Base-by-base conservation (phyloP, 1,140 invertebrate genomes). In the Nasonia vitripennis region DNA sequence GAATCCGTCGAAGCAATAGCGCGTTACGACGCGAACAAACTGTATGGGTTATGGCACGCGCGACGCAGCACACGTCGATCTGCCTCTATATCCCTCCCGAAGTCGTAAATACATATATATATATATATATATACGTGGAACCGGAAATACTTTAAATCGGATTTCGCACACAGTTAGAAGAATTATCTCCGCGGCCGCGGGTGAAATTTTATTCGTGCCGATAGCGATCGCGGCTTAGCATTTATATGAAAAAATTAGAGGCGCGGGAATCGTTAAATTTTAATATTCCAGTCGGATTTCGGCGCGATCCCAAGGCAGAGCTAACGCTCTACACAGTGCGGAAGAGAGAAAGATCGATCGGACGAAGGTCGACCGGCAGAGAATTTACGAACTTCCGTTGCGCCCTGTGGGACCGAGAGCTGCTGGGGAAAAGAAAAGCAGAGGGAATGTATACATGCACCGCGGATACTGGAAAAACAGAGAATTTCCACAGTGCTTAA, bases 261-360 rank as follows among this genome's bases (percentile, higher is more conserved):
- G 20, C 55, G 20, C 55, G 0, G 68, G 34, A 2, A 34, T 45
- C 41, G 79, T 51, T 81, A 41, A 71, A 73, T 81, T 71, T 81
- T 48, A 71, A 81, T 81, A 81, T 51, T 70, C 55, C 55, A 20
- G n/a, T 62, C n/a, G 55, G 55, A 62, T 62, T 62, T 62, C 55
- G 55, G 55, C 17, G 55, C 14, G 55, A 62, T 62, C 55, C 55
- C 55, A 62, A 62, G 17, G 55, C 55, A 62, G 27, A 27, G 17
- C 14, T 0, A 17, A 7, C 2, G 55, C 55, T n/a, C 7, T 62
- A 55, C 51, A 62, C 12, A 1, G 12, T 0, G 48, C 48, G 48
- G 4, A 3, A 62, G 55, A 62, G 55, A 20, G 27, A 31, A 10
- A 45, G 41, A 51, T 34, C 34, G 81, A 82, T 74, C 71, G 48